phyloP scores from a whole-genome alignment of 2,888 invertebrate genomes.

The Petrolisthes cinctipes region DNA sequence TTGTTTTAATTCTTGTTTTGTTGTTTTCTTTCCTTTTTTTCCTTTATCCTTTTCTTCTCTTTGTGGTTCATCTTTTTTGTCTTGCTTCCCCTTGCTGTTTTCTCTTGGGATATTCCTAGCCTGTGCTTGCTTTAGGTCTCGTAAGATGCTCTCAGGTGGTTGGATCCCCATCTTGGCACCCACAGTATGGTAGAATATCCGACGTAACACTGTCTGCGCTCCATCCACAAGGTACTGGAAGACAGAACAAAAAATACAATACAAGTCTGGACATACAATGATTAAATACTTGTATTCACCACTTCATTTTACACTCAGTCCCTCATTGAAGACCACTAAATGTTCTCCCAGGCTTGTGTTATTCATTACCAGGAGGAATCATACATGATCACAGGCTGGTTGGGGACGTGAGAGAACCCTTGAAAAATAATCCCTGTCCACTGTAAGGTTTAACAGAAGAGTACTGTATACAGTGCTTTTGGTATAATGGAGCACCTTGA shows the following conservation, averaged over 20 bases:
- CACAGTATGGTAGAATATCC: slow-evolving; percentile 70
- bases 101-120: slow-evolving; percentile 27
- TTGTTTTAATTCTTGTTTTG: slow-evolving; percentile 40
- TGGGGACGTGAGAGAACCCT: not conserved
- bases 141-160: slow-evolving; percentile 40
- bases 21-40: slow-evolving; percentile 60
- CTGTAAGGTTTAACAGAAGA: no score
- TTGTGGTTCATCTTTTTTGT: slow-evolving; percentile 4
- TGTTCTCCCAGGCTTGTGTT: no score
- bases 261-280: no score
- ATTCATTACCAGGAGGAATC: not conserved
- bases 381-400: not conserved
- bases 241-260: not conserved
- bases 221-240: slow-evolving; percentile 76
- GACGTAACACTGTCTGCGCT: slow-evolving; percentile 76
- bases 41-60: slow-evolving; percentile 40
- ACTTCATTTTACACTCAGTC: no score
- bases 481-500: no score
- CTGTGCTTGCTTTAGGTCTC: slow-evolving; percentile 24
- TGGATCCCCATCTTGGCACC: slow-evolving; percentile 54
- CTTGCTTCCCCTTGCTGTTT: slow-evolving; percentile 31
- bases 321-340: no score
- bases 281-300: no score
- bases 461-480: no score
- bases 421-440: no score